A percentile compares a stretch with the other conserved stretches of the same genome.
These are phyloP conservation scores for Festucalex cinctus DNA, from an alignment of 2,113 vertebrate species.

Conservation along the genomic window DNA sequence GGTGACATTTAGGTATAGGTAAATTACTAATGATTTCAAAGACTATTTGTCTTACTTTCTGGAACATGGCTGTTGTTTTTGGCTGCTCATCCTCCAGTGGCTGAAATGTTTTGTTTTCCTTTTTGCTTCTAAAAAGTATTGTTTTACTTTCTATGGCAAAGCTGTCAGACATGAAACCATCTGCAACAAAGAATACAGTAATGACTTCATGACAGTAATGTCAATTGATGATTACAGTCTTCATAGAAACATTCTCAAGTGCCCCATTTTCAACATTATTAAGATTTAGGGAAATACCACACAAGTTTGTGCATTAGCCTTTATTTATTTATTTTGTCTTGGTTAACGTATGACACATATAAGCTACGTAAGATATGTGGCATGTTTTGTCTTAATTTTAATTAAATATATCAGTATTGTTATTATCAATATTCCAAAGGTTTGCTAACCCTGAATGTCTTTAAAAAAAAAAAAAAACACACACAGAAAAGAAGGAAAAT, in stretches of 20 bases:
- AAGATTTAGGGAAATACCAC: too few relatives aligned
- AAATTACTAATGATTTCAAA: not conserved
- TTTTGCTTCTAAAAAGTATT: not conserved
- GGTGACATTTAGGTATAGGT: too few relatives aligned
- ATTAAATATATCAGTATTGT: not conserved
- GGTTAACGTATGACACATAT: not conserved
- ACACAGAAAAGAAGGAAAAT: not conserved
- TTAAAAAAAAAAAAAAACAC: constrained; percentile 7
- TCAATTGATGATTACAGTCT: constrained; percentile 50
- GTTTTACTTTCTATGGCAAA: constrained; percentile 34
- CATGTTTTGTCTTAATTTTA: not conserved
- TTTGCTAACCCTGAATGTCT: not conserved
- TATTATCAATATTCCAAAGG: too few relatives aligned
- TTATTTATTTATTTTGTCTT: not conserved
- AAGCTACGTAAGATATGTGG: not conserved
- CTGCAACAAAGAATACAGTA: constrained; percentile 51
- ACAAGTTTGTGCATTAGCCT: not conserved
- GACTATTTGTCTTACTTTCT: not conserved
- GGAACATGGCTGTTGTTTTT: not conserved
- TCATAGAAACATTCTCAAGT: constrained; percentile 44
- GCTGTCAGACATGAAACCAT: constrained; percentile 24
- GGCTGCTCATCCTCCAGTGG: constrained; percentile 52
- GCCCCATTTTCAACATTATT: constrained; percentile 40
- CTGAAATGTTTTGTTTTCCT: not conserved
- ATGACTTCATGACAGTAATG: constrained; percentile 25